A percentile compares a stretch with the other conserved stretches of the same genome.
Conservation (phyloP, 2,113 vertebrate genomes). For the Peucedramus taeniatus region DNA sequence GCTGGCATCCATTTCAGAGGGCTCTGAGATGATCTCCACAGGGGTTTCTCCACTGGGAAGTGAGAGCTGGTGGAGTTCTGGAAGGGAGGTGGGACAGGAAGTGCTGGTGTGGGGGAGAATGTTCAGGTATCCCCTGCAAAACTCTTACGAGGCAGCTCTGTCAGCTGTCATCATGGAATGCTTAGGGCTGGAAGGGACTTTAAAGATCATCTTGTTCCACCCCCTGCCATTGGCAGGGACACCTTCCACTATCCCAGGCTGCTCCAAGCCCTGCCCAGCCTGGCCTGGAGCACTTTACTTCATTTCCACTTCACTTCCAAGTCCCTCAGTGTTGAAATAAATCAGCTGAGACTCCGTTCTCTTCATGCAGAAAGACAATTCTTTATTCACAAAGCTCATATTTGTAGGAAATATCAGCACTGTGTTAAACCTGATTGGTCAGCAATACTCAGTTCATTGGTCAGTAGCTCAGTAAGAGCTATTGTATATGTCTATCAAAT, state of each 20-base stretch:
- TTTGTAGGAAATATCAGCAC: neutral
- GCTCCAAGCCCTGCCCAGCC: neutral
- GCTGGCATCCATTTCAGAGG: neutral
- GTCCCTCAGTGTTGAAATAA: neutral
- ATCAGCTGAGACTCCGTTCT: neutral
- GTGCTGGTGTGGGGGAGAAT: neutral
- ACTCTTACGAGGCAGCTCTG: neutral
- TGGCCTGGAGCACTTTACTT: neutral
- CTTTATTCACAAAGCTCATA: neutral
- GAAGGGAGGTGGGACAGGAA: neutral
- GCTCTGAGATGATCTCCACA: neutral
- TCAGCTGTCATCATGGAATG: neutral
- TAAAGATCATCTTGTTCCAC: neutral
- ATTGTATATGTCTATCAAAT: neutral
- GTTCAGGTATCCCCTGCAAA: neutral
- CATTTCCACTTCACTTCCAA: neutral
- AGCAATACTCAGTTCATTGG: neutral
- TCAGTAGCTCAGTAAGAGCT: neutral
- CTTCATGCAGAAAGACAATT: neutral
- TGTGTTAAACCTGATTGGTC: neutral
- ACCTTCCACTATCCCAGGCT: neutral
- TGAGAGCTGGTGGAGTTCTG: neutral
- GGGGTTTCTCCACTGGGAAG: neutral
- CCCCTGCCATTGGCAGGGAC: neutral
- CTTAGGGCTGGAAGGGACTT: neutral